Conservation (phyloP, 2,113 vertebrate species). For the Morone chrysops region DNA sequence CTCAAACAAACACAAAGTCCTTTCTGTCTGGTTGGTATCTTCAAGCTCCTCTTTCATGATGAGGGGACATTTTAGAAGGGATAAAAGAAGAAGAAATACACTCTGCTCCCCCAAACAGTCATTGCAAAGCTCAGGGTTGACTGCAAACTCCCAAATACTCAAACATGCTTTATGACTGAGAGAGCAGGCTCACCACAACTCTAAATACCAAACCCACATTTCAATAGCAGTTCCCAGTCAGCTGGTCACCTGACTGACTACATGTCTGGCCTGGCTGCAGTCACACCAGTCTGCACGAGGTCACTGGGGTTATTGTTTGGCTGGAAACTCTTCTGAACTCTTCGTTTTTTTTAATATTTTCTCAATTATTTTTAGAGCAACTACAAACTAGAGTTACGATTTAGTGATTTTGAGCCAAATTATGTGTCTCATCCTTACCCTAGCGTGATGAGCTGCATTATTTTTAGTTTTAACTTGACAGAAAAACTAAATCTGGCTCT, state of each 20-base stretch:
- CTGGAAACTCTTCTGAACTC: conserved; percentile 26
- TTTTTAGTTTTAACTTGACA: neutral
- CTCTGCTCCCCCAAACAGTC: neutral
- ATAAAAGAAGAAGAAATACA: conserved; percentile 13
- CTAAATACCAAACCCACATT: conserved; percentile 59
- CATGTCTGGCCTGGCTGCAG: conserved; percentile 42
- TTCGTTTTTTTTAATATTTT: conserved; percentile 1
- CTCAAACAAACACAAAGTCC: conserved; percentile 53
- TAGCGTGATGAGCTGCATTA: neutral
- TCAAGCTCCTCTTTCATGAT: conserved; percentile 22
- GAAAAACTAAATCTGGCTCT: neutral
- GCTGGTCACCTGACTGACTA: conserved; percentile 54
- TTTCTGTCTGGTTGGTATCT: conserved; percentile 13
- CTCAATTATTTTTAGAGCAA: neutral
- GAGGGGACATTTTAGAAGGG: conserved; percentile 17
- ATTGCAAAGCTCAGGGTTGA: neutral
- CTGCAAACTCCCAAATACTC: conserved; percentile 40
- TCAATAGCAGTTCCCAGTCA: conserved; percentile 49
- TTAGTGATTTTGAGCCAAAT: neutral
- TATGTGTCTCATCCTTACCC: neutral
- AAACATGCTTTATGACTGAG: conserved; percentile 37
- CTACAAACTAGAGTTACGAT: neutral
- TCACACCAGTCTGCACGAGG: conserved; percentile 47
- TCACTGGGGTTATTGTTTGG: conserved; percentile 51
- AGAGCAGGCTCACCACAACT: conserved; percentile 40